Conservation (phyloP, 2,113 vertebrate species). For the Ia io region DNA sequence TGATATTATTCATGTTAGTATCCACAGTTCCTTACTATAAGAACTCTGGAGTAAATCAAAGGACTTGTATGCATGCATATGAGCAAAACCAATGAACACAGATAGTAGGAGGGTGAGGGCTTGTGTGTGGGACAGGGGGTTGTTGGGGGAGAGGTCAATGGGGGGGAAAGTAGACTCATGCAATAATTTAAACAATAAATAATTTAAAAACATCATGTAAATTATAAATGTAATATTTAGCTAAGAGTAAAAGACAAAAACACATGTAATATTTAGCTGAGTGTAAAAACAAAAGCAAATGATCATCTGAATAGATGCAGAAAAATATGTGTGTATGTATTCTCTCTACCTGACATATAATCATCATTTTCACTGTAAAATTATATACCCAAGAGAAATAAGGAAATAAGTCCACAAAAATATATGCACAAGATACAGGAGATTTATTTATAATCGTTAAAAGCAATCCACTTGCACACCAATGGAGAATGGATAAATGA, state of each 20-base stretch:
- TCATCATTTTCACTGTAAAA: not conserved
- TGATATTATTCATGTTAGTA: not conserved
- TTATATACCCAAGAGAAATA: not conserved
- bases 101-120: too few species aligned
- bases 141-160: too few species aligned
- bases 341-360: not conserved
- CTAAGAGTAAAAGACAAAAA: not conserved
- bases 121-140: too few species aligned
- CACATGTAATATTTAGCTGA: not conserved
- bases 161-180: too few species aligned
- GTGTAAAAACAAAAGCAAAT: not conserved
- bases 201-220: not conserved
- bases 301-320: not conserved
- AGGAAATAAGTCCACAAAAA: not conserved
- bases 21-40: not conserved
- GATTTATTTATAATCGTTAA: not conserved
- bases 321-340: not conserved
- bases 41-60: not conserved
- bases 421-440: not conserved
- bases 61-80: too few species aligned
- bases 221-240: not conserved
- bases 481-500: not conserved
- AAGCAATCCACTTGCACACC: not conserved
- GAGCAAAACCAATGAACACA: too few species aligned
- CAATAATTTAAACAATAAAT: too few species aligned